Conservation (phyloP, 2,888 invertebrate species). For the Phortica magna region DNA sequence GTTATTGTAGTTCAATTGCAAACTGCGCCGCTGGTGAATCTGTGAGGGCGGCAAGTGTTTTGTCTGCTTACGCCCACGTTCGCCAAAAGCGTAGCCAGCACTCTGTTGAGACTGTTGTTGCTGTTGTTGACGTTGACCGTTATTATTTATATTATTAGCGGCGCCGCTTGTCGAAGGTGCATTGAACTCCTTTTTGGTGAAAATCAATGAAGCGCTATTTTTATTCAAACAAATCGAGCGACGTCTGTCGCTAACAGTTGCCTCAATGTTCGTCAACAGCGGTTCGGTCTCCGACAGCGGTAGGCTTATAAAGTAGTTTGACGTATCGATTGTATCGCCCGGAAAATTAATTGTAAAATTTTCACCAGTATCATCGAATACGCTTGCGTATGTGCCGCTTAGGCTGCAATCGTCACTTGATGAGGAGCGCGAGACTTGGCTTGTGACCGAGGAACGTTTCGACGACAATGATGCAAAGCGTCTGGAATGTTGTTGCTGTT, state of each 20-base stretch:
- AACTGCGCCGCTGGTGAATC: slow-evolving; percentile 72
- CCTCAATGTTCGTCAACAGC: slow-evolving; percentile 73
- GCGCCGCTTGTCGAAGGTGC: slow-evolving; percentile 37
- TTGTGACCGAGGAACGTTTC: slow-evolving; percentile 41
- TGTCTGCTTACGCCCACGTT: slow-evolving; percentile 54
- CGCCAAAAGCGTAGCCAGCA: slow-evolving; percentile 50
- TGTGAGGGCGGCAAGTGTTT: slow-evolving; percentile 63
- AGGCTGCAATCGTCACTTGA: slow-evolving; percentile 64
- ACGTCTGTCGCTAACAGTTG: slow-evolving; percentile 70
- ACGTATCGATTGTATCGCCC: slow-evolving; percentile 61
- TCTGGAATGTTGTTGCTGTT: slow-evolving; percentile 31
- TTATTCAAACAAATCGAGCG: slow-evolving; percentile 75
- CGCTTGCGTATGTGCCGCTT: slow-evolving; percentile 54
- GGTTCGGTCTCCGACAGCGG: slow-evolving; percentile 77
- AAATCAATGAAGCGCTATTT: slow-evolving; percentile 76
- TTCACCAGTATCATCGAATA: slow-evolving; percentile 74
- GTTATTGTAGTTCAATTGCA: slow-evolving; percentile 75
- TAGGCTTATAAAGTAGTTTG: slow-evolving; percentile 48
- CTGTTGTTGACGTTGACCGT: slow-evolving; percentile 35
- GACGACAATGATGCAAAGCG: slow-evolving; percentile 13
- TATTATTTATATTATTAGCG: slow-evolving; percentile 53
- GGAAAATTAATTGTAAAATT: slow-evolving; percentile 74
- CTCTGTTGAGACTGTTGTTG: slow-evolving; percentile 60
- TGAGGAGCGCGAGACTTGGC: slow-evolving; percentile 47
- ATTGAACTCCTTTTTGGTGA: slow-evolving; percentile 74